Base-by-base conservation (phyloP, 2,888 invertebrate genomes). In the Pyralis farinalis region DNA sequence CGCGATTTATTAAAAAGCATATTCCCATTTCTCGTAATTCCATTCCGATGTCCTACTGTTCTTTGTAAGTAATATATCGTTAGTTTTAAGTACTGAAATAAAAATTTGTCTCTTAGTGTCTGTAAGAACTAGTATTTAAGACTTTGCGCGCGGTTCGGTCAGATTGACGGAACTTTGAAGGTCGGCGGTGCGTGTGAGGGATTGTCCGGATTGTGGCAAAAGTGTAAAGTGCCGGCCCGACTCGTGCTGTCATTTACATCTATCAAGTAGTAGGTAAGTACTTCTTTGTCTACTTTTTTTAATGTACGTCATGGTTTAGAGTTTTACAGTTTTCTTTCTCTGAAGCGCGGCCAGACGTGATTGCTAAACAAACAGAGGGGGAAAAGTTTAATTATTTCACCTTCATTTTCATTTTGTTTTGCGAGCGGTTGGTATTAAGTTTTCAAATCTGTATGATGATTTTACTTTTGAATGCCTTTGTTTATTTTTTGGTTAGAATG, bases 261-360 rank as follows among this genome's bases (percentile, higher is more conserved):
- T 70, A 73, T 73, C 77, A 75, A 79, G 74, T 66, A 79, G 77
- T 73, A 66, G 74, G 76, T 78, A 46, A 80, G 82, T 81, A 71
- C 63, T 62, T 67, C 67, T 63, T 58, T 55, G 71, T 68, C 67
- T 67, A 74, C 71, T 74, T 73, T 77, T 76, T 70, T 67, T 73
- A 70, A 74, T 64, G 54, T 62, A 55, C 56, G 63, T 50, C 49
- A 55, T 55, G 54, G 67, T 66, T 56, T 43, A 67, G 60, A 53
- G 54, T 51, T 47, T 63, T 63, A 46, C 50, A 53, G 43, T 53
- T 58, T 58, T 62, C 52, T 61, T 63, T 55, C 58, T 61, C 46
- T 55, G 62, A 59, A 65, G 67, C 57, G 63, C 53, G 44, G 49
- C 51, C 40, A 51, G 55, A 50, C 57, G 46, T 52, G 54, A 63